phyloP scores from a whole-genome alignment of 2,888 invertebrate species.

The Cataglyphis cursor region DNA sequence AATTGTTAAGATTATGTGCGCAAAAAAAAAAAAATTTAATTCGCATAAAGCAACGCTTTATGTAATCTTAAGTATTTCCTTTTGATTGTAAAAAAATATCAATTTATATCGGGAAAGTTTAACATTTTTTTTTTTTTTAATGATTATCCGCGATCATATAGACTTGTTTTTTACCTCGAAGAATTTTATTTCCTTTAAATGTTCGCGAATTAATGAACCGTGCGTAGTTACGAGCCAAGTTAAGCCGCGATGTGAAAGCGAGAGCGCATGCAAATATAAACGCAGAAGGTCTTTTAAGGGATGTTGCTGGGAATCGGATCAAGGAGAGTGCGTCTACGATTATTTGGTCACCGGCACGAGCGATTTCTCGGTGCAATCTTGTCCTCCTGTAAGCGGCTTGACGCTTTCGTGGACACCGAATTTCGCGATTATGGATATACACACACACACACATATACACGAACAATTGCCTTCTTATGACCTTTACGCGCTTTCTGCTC shows the following conservation, averaged over 20 bases:
- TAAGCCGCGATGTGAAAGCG: slow-evolving; percentile 45
- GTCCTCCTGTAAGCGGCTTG: slow-evolving; percentile 29
- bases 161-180: background rate
- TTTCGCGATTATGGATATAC: slow-evolving; percentile 43
- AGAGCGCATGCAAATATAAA: slow-evolving; percentile 54
- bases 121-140: background rate
- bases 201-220: slow-evolving; percentile 23
- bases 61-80: background rate
- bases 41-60: background rate
- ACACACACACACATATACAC: background rate
- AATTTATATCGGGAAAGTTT: background rate
- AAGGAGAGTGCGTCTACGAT: slow-evolving; percentile 55
- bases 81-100: background rate
- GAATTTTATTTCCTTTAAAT: background rate
- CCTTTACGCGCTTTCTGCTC: slow-evolving; percentile 56
- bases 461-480: slow-evolving; percentile 30
- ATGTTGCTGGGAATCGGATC: slow-evolving; percentile 58
- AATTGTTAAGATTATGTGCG: no score
- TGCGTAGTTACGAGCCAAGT: background rate
- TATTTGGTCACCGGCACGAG: slow-evolving; percentile 31
- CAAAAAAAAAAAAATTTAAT: background rate
- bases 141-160: background rate
- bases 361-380: slow-evolving; percentile 45
- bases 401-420: slow-evolving; percentile 57
- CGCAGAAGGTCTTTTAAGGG: slow-evolving; percentile 48